phyloP scores from a whole-genome alignment of 2,797 vertebrate species.

The Brotogeris chrysoptera region DNA sequence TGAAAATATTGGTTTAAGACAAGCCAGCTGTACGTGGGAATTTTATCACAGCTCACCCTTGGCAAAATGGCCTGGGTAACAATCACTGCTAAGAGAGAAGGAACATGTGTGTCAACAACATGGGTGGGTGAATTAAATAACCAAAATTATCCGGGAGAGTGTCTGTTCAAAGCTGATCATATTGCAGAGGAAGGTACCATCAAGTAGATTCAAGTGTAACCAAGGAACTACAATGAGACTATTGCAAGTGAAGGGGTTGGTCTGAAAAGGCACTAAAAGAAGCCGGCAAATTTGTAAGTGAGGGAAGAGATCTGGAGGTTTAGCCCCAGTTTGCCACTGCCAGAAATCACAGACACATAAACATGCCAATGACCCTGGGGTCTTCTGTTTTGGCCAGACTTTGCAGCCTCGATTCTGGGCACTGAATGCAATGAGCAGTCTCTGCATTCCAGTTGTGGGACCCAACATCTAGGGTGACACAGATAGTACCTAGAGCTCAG shows the following conservation, averaged over 20 bases:
- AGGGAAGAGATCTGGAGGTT: neutral
- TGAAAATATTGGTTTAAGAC: neutral
- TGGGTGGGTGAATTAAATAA: neutral
- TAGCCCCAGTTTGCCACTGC: neutral
- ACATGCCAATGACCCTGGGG: neutral
- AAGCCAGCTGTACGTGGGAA: neutral
- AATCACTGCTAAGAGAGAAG: neutral
- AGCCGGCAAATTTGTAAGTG: neutral
- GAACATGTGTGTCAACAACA: neutral
- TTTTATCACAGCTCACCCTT: neutral
- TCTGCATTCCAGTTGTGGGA: neutral
- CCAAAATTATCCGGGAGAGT: neutral
- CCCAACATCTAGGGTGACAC: too few relatives aligned
- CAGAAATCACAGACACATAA: neutral
- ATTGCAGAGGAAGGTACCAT: neutral
- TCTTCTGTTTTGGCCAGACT: neutral
- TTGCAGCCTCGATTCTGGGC: accelerated
- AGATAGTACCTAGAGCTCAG: neutral
- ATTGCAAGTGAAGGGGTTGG: neutral
- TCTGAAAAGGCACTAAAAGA: neutral
- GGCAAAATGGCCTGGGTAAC: neutral
- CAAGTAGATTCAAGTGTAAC: neutral
- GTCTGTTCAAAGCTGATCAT: neutral
- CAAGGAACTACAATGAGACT: neutral
- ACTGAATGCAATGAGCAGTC: neutral